These are phyloP conservation scores for Phaonia tiefii DNA, from an alignment of 2,888 invertebrate genomes.

Conservation along the genomic window DNA sequence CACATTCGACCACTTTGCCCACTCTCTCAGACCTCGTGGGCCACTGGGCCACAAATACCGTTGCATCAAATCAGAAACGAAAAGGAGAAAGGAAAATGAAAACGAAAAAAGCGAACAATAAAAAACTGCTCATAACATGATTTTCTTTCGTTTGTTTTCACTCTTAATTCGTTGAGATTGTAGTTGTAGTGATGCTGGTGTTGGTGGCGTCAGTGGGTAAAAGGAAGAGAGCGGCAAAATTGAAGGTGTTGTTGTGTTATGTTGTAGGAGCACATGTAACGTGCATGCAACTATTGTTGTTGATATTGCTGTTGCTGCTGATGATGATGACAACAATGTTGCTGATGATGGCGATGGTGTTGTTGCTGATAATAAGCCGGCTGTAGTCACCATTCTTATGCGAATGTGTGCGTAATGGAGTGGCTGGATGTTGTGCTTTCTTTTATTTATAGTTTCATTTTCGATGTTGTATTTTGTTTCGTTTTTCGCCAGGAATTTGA, in stretches of 20 bases:
- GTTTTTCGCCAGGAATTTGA: slow-evolving; percentile 54
- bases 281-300: slow-evolving; percentile 58
- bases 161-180: slow-evolving; percentile 36
- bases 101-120: slow-evolving; percentile 47
- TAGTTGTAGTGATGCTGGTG: slow-evolving; percentile 40
- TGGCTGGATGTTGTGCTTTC: neutral
- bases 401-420: neutral
- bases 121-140: slow-evolving; percentile 57
- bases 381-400: slow-evolving; percentile 58
- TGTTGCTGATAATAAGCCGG: slow-evolving; percentile 60
- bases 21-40: neutral
- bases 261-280: slow-evolving; percentile 57
- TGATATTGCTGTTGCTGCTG: slow-evolving; percentile 6
- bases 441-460: slow-evolving; percentile 42
- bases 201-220: neutral
- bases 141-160: slow-evolving; percentile 57
- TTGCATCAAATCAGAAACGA: slow-evolving; percentile 4
- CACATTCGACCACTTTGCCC: neutral
- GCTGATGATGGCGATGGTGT: neutral
- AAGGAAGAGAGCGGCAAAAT: neutral
- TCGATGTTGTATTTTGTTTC: slow-evolving; percentile 58
- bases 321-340: slow-evolving; percentile 2
- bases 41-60: slow-evolving; percentile 1
- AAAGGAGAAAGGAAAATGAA: slow-evolving; percentile 48
- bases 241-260: slow-evolving; percentile 31